Evolutionary conservation across 2,888 invertebrate species (phyloP).

Genomic region (Tanytarsus gracilentus): DNA sequence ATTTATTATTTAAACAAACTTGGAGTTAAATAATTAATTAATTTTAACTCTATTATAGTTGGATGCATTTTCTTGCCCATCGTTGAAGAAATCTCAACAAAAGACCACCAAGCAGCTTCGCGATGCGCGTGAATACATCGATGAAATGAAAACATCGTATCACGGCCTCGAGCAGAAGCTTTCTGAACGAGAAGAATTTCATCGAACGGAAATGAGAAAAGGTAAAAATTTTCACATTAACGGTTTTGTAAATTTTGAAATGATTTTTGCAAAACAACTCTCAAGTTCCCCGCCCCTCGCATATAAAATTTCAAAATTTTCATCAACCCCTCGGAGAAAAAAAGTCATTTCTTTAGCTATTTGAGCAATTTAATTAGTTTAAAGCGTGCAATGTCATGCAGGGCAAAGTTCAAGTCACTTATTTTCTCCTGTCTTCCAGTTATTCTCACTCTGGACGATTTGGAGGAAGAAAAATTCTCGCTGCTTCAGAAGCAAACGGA

Average conservation of each 20-base stretch:
- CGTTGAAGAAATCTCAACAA: conserved; percentile 35
- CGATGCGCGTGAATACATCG: conserved; percentile 36
- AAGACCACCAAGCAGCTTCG: conserved; percentile 35
- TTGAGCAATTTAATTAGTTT: no score
- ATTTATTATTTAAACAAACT: background rate
- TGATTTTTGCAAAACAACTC: background rate
- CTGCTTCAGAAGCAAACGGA: conserved; percentile 36
- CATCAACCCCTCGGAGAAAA: no score
- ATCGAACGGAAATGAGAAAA: conserved; percentile 40
- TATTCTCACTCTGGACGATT: conserved; percentile 34
- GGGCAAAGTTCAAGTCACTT: no score
- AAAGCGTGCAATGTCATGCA: no score
- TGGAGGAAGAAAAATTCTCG: conserved; percentile 38
- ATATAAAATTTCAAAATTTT: background rate
- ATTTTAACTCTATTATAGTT: conserved; percentile 38
- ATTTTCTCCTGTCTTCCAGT: no score
- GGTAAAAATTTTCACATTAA: conserved; percentile 33
- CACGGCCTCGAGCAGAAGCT: conserved; percentile 39
- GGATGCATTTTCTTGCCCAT: conserved; percentile 39
- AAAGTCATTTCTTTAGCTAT: no score
- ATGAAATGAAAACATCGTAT: conserved; percentile 37
- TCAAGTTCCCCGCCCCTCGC: background rate
- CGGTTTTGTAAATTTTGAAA: background rate
- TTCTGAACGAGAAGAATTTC: conserved; percentile 38
- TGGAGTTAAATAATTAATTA: conserved; percentile 8